Evolutionary conservation across 2,797 vertebrate genomes (phyloP).

Genomic region (Lates japonicus): DNA sequence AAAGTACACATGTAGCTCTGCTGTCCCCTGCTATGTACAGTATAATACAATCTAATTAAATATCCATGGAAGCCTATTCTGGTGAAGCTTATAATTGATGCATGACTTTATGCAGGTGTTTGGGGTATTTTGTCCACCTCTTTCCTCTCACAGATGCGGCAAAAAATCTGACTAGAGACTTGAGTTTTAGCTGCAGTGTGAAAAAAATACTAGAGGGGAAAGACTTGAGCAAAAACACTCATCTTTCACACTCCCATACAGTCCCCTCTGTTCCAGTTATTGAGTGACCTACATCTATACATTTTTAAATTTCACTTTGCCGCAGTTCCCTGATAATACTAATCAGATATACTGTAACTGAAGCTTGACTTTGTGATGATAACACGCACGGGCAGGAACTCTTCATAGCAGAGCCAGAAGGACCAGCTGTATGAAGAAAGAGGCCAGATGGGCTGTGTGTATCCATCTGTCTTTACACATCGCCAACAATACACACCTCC

Average conservation of each 20-base stretch:
- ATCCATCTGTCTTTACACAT: slow-evolving; percentile 62
- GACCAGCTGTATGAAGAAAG: slow-evolving; percentile 48
- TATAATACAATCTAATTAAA: not conserved
- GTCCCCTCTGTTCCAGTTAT: not conserved
- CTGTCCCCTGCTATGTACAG: not conserved
- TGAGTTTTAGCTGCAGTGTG: not conserved
- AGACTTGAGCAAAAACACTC: not conserved
- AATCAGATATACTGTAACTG: slow-evolving; percentile 11
- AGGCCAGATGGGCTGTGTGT: slow-evolving; percentile 61
- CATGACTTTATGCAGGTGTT: not conserved
- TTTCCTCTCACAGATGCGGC: not conserved
- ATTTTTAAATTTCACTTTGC: slow-evolving; percentile 1
- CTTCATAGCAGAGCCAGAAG: slow-evolving; percentile 6
- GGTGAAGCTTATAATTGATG: not conserved
- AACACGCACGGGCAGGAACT: slow-evolving; percentile 9
- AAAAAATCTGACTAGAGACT: not conserved
- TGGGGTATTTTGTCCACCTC: not conserved
- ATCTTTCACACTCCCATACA: not conserved
- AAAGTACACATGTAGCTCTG: not conserved
- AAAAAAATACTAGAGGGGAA: not conserved
- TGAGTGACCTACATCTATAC: slow-evolving; percentile 18
- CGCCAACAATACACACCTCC: slow-evolving; percentile 34
- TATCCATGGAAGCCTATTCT: not conserved
- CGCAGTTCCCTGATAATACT: slow-evolving; percentile 9
- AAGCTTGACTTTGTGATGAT: slow-evolving; percentile 22